phyloP scores from a whole-genome alignment of 2,113 vertebrate species.

The Sardina pilchardus region DNA sequence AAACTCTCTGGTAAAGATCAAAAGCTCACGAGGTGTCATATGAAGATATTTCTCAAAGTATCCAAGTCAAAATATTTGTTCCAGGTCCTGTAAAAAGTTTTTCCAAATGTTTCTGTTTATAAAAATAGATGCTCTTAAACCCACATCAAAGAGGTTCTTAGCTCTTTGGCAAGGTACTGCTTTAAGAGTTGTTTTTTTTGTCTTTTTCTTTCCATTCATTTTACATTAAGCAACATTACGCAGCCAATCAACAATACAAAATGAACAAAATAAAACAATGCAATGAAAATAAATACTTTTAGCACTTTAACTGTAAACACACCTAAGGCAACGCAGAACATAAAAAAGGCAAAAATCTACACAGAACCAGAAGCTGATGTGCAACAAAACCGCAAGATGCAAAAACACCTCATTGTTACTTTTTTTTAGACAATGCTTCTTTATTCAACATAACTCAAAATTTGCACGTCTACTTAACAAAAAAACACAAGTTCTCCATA shows the following conservation, averaged over 20 bases:
- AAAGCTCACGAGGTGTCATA: slow-evolving; percentile 99
- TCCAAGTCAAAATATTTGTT: slow-evolving; percentile 99
- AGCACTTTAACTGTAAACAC: slow-evolving; percentile 74
- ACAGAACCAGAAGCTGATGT: slow-evolving; percentile 86
- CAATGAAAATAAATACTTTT: slow-evolving; percentile 69
- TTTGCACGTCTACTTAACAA: not conserved
- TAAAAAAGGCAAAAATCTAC: slow-evolving; percentile 66
- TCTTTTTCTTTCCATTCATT: slow-evolving; percentile 84
- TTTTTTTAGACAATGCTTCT: not conserved
- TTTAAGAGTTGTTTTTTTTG: slow-evolving; percentile 89
- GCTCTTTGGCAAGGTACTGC: slow-evolving; percentile 99
- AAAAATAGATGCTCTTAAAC: slow-evolving; percentile 99
- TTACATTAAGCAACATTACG: slow-evolving; percentile 93
- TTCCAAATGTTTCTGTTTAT: slow-evolving; percentile 94
- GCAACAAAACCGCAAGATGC: slow-evolving; percentile 78
- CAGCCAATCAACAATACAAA: slow-evolving; percentile 84
- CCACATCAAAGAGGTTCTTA: slow-evolving; percentile 99
- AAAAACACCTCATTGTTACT: slow-evolving; percentile 30
- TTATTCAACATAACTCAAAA: not conserved
- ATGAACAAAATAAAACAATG: slow-evolving; percentile 76
- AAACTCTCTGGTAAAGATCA: slow-evolving; percentile 97
- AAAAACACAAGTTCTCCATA: not conserved
- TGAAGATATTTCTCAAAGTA: slow-evolving; percentile 99
- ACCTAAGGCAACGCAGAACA: slow-evolving; percentile 78
- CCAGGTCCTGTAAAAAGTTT: slow-evolving; percentile 99